A percentile compares a stretch with the other conserved stretches of the same genome.
Evolutionary conservation across 2,888 invertebrate genomes (phyloP).

Genomic region (Lepidochitona cinerea): DNA sequence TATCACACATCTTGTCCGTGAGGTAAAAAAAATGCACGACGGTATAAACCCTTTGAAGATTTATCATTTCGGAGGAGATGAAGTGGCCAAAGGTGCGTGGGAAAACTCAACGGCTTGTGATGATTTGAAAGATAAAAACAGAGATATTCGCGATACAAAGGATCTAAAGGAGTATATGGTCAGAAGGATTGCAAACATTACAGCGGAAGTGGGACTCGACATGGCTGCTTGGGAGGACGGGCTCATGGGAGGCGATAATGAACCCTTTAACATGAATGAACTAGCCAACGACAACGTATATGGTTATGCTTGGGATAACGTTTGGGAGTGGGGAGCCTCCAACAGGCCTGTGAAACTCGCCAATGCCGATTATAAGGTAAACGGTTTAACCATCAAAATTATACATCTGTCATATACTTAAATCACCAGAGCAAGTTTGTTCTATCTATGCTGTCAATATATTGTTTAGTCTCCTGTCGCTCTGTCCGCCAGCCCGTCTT

Average conservation of each 20-base stretch:
- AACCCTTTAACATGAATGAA: conserved; percentile 9
- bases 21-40: conserved; percentile 44
- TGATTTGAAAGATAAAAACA: background rate
- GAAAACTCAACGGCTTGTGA: conserved; percentile 37
- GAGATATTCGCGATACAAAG: background rate
- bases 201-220: background rate
- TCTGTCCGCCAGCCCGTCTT: too few species aligned
- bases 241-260: conserved; percentile 2
- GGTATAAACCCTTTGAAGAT: conserved; percentile 46
- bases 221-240: conserved; percentile 43
- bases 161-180: conserved; percentile 2
- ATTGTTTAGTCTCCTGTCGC: too few species aligned
- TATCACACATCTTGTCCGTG: conserved; percentile 41
- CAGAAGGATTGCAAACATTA: background rate
- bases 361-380: conserved; percentile 35
- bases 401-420: background rate
- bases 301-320: conserved; percentile 34
- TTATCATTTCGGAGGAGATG: conserved; percentile 62
- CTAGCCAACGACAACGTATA: conserved; percentile 23
- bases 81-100: conserved; percentile 55
- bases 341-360: conserved; percentile 31
- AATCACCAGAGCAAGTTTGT: background rate
- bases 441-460: too few species aligned
- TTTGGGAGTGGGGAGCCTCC: conserved; percentile 33
- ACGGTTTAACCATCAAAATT: background rate